Base-by-base conservation (phyloP, 2,888 invertebrate genomes). In the Ditylenchus weischeri region DNA sequence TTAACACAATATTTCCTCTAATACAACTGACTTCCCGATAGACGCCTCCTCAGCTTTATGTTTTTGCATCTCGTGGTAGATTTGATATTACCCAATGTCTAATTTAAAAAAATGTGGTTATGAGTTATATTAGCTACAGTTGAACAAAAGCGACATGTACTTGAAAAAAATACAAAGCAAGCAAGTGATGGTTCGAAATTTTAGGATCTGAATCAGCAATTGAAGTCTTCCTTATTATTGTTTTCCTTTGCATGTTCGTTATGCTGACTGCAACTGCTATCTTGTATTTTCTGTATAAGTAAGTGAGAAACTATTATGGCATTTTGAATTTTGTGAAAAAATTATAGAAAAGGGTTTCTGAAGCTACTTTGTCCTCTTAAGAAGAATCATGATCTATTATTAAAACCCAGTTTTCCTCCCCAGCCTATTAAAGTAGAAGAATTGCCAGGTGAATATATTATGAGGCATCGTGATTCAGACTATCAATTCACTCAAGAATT, bases 401-500 rank as follows among this genome's bases (percentile, higher is more conserved):
- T 59, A 19, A 19, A 35, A 29, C 43, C 59, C 11, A 35, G 19
- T 13, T 43, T 62, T 38, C 61, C 71, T 13, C 67, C 69, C 6
- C 62, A 51, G 43, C 75, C 83, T 6, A 76, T 83, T 59, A 69
- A 73, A 8, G 75, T 76, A 19, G 81, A 81, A 19, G 78, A 79
- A 57, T 71, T 83, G 43, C 75, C 80, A 5, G 64, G 71, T 5
- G 81, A 81, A 68, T 83, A 78, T 68, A 68, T 76, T 0, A 70
- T 77, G 21, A 68, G 79, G 15, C 83, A 83, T 68, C 65, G 79
- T 13, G 83, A 83, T 69, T 75, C 76, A 13, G 83, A 83, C 67
- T 83, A 79, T 65, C 69, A 83, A n/a, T 83, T 83, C 67, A 66
- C 73, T 11, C 73, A 77, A 48, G 83, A 83, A 64, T 83, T 79